Percentiles rank a stretch among this genome's conserved stretches.
phyloP scores from a whole-genome alignment of 1,140 invertebrate species.

The Eulimnadia texana region DNA sequence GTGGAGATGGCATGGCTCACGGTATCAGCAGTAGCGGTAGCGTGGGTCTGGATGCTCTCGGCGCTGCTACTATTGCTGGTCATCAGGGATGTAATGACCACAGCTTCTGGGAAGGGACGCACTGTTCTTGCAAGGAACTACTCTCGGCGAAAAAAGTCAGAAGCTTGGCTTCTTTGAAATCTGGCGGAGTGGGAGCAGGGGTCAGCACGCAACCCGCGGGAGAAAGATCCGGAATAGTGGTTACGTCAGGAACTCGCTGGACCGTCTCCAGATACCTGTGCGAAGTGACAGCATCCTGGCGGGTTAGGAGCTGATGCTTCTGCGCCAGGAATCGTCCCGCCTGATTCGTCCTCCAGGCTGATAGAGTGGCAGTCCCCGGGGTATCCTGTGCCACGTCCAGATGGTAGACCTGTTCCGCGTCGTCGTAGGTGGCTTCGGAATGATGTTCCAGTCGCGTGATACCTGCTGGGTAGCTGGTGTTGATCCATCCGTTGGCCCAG shows the following conservation, averaged over 20 bases:
- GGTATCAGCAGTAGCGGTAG: background rate
- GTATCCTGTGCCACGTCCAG: background rate
- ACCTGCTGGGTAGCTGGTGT: background rate
- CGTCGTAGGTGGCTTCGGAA: background rate
- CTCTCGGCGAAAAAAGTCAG: background rate
- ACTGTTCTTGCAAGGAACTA: background rate
- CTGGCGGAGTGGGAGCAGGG: background rate
- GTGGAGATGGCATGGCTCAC: background rate
- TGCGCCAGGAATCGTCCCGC: background rate
- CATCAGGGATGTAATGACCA: background rate
- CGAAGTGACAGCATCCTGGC: background rate
- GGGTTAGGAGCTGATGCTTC: background rate
- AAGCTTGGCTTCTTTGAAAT: background rate
- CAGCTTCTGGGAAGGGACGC: background rate
- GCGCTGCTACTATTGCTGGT: background rate
- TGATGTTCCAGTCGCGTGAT: slow-evolving; percentile 4
- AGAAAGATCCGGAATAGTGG: background rate
- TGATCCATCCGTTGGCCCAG: slow-evolving; percentile 10
- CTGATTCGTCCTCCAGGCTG: background rate
- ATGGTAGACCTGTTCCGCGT: background rate
- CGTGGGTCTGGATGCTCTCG: background rate
- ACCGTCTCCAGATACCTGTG: no score
- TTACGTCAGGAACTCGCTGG: background rate
- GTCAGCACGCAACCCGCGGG: slow-evolving; percentile 3
- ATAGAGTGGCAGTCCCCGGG: background rate